These are phyloP conservation scores for Fulica atra DNA, from an alignment of 2,113 vertebrate species.

Conservation along the genomic window DNA sequence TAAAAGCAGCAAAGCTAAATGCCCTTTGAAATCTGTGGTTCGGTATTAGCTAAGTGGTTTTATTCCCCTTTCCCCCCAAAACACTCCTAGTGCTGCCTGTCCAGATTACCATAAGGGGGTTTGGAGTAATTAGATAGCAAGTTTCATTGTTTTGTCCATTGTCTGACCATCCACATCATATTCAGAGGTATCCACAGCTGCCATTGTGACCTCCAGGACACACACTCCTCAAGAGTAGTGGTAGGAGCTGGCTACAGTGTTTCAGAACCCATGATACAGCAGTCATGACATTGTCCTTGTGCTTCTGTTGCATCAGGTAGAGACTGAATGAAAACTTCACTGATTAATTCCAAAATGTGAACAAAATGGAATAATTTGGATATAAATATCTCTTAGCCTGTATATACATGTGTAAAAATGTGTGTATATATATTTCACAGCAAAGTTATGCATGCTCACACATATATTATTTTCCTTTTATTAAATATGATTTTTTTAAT, in stretches of 20 bases:
- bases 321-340: not conserved
- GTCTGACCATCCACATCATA: not conserved
- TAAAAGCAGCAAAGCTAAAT: not conserved
- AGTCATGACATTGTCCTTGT: accelerated
- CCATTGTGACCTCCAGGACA: not conserved
- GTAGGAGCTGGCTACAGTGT: not conserved
- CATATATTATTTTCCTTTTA: not conserved
- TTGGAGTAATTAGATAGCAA: not conserved
- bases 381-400: not conserved
- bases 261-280: not conserved
- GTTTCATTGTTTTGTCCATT: not conserved
- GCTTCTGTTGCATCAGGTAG: not conserved
- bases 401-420: not conserved
- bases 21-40: not conserved
- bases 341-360: not conserved
- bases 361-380: not conserved
- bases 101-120: not conserved
- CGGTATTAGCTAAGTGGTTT: not conserved
- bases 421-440: not conserved
- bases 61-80: not conserved
- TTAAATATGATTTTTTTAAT: not conserved
- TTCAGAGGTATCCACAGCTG: not conserved
- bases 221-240: not conserved
- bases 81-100: not conserved
- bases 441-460: not conserved